Conservation (phyloP, 2,888 invertebrate genomes). For the Itoplectis maculator region DNA sequence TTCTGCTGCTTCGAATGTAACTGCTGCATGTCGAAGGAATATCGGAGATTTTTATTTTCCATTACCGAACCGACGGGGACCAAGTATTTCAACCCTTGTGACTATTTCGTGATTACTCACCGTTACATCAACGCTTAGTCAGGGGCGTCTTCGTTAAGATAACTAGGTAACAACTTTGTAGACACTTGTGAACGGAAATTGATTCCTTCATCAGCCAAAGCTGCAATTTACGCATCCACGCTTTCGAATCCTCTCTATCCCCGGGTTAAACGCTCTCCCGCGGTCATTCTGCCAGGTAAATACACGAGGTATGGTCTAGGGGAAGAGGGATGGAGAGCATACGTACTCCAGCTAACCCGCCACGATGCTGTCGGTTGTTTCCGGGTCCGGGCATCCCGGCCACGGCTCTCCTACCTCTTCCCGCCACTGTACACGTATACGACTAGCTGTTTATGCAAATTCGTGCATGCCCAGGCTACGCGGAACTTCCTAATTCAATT, state of each 20-base stretch:
- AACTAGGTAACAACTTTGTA: not conserved
- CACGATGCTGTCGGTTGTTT: conserved; percentile 58
- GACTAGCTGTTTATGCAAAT: conserved; percentile 79
- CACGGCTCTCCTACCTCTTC: conserved; percentile 23
- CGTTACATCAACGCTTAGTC: not conserved
- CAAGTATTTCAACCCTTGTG: not conserved
- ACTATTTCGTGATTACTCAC: too few relatives aligned
- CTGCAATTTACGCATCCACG: conserved; percentile 34
- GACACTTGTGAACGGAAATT: conserved; percentile 42
- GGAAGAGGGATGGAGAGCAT: conserved; percentile 22
- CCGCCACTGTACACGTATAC: conserved; percentile 23
- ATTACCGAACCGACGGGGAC: not conserved
- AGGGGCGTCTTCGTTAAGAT: not conserved
- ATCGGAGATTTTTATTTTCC: not conserved
- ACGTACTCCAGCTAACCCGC: conserved; percentile 38
- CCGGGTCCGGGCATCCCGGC: conserved; percentile 54
- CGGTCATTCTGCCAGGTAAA: conserved; percentile 54
- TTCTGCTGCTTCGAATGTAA: not conserved
- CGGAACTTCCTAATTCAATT: conserved; percentile 81
- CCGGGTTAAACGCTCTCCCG: conserved; percentile 34
- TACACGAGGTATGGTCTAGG: conserved; percentile 38
- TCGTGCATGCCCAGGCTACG: conserved; percentile 76
- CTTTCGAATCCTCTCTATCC: conserved; percentile 12
- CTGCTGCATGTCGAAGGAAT: not conserved
- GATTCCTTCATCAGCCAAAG: conserved; percentile 32